Evolutionary conservation across 2,797 vertebrate genomes (phyloP), one percentile per base, ranked within the genome.

Genomic region (Picus viridis): DNA sequence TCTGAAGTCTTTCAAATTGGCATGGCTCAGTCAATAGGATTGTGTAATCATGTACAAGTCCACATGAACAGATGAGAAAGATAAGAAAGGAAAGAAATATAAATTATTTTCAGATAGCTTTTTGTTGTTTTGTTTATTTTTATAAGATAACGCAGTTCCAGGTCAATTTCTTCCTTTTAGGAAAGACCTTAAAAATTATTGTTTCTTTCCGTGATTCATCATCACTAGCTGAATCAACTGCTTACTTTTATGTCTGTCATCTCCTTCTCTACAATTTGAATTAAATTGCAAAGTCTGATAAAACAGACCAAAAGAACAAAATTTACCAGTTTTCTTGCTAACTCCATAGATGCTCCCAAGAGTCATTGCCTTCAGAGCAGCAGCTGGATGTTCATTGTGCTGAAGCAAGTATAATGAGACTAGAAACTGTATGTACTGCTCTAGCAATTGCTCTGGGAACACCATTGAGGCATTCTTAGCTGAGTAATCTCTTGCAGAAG

Each of bases 301-400:
- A 83, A 92, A 65, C 51, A 86, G 62, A 88, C 24, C 15, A 32
- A 70, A 27, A 32, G 16, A 78, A 57, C 32, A 88, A 78, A 83
- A 84, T 86, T n/a, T 62, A 68, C 30, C 43, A 1, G 2, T 58
- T 94, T 92, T 69, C 30, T 81, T 64, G 19, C 51, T 75, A 78
- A 58, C 24, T 90, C 29, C 12, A 4, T 72, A 74, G 67, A 20
- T 71, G 34, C 3, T 91, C 64, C 70, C 74, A 59, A 78, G 77
- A 83, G 73, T 69, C 47, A 58, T 34, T 81, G 47, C 79, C 41
- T 59, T 69, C 73, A 85, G 75, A 90, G 78, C 24, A 82, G 84
- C 92, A 94, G 75, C 83, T 95, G 89, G 61, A 80, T 93, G 49
- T 74, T 93, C 82, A 62, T 62, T 94, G 75, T 85, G 84, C 92